These are phyloP conservation scores for Sternotherus odoratus DNA, from an alignment of 2,797 vertebrate species.

Conservation along the genomic window DNA sequence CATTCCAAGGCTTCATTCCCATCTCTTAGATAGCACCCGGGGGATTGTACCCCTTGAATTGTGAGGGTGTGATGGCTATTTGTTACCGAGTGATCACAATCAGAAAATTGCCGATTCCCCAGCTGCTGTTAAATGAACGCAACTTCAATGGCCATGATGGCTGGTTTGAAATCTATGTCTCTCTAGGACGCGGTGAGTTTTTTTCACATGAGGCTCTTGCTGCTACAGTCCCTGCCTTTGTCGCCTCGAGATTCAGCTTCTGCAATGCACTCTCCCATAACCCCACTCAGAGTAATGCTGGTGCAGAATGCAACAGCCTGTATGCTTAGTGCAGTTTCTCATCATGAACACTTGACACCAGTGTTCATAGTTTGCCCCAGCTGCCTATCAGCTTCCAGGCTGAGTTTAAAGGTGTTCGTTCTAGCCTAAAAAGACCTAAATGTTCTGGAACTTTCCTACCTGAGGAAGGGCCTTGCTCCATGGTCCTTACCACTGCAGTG, in stretches of 20 bases:
- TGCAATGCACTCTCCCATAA: neutral
- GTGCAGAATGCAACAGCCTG: neutral
- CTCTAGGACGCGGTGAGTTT: neutral
- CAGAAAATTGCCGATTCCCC: neutral
- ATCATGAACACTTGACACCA: neutral
- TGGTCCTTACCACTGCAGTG: neutral
- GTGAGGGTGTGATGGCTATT: no score
- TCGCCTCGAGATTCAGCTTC: neutral
- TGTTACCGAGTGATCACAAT: neutral
- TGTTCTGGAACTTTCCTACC: neutral
- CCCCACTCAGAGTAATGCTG: neutral
- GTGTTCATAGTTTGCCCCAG: neutral
- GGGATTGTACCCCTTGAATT: neutral
- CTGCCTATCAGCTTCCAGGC: neutral
- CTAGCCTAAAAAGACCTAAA: neutral
- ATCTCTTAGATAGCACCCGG: no score
- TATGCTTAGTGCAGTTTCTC: neutral
- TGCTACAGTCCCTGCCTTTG: neutral
- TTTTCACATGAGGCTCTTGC: neutral
- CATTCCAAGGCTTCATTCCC: neutral
- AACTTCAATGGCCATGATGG: neutral
- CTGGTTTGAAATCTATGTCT: neutral
- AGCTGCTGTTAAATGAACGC: neutral
- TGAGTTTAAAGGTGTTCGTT: neutral
- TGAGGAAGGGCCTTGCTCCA: neutral